These are phyloP conservation scores for Zapornia atra DNA, from an alignment of 2,113 vertebrate genomes.

Conservation along the genomic window DNA sequence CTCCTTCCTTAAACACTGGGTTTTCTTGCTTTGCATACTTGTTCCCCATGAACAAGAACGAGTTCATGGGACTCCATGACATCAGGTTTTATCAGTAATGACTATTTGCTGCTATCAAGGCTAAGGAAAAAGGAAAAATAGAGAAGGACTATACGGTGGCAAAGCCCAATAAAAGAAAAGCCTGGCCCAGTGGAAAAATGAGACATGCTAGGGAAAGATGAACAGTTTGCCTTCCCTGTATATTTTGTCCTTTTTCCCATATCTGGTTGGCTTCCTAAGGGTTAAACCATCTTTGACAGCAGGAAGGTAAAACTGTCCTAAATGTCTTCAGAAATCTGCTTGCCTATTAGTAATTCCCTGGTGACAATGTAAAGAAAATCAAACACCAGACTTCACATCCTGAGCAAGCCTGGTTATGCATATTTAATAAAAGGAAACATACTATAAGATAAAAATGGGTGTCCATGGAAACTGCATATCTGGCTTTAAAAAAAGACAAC, in stretches of 20 bases:
- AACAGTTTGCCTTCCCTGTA: background rate
- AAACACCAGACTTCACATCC: slow-evolving; percentile 45
- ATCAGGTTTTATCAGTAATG: background rate
- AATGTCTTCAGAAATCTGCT: slow-evolving; percentile 59
- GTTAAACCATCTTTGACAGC: slow-evolving; percentile 2
- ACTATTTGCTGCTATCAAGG: background rate
- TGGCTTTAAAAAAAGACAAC: background rate
- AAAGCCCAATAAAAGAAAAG: background rate
- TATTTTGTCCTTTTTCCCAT: background rate
- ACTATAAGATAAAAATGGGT: slow-evolving; percentile 53
- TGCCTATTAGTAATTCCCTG: slow-evolving; percentile 61
- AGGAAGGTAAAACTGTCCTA: slow-evolving; percentile 52
- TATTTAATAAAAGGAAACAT: slow-evolving; percentile 69
- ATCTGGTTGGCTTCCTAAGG: background rate
- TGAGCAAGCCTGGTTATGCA: slow-evolving; percentile 58
- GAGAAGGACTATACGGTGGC: background rate
- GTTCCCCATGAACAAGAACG: background rate
- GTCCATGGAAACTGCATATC: slow-evolving; percentile 65
- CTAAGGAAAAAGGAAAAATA: background rate
- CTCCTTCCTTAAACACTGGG: background rate
- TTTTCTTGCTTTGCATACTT: background rate
- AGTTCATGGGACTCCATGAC: no score
- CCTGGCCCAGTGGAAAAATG: background rate
- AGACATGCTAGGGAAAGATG: background rate
- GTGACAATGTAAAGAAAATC: slow-evolving; percentile 63